Percentiles rank a stretch among this genome's conserved stretches.
phyloP scores from a whole-genome alignment of 2,797 vertebrate species.

The Echiichthys vipera region DNA sequence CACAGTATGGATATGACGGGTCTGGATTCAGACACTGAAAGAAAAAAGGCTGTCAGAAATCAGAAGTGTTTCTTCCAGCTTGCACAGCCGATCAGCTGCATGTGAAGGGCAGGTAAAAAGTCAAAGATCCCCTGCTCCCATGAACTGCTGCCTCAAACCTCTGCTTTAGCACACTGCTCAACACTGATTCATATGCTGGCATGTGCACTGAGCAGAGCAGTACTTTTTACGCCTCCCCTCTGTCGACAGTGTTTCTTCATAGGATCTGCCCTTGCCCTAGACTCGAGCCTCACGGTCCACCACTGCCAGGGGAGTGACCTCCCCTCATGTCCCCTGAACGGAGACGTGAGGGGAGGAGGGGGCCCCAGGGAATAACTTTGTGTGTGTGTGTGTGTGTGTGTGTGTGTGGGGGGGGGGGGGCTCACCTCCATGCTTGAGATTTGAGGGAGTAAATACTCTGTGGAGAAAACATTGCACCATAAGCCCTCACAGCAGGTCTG shows the following conservation, averaged over 20 bases:
- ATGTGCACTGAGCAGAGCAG: conserved; percentile 61
- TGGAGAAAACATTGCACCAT: conserved; percentile 48
- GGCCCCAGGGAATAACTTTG: conserved; percentile 20
- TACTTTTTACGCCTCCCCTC: conserved; percentile 76
- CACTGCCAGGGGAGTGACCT: conserved; percentile 53
- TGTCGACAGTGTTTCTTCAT: conserved; percentile 71
- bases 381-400: no score
- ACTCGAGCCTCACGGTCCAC: conserved; percentile 59
- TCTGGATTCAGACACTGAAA: conserved; percentile 20
- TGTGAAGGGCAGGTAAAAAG: conserved; percentile 38
- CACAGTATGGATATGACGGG: conserved; percentile 2
- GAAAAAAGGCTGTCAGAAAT: conserved; percentile 16
- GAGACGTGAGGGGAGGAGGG: conserved; percentile 41
- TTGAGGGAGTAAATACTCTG: conserved; percentile 28
- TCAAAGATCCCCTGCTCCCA: conserved; percentile 47
- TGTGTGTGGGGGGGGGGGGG: neutral
- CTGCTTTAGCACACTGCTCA: conserved; percentile 36
- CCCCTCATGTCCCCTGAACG: conserved; percentile 46
- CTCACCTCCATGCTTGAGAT: conserved; percentile 33
- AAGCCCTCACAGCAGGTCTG: conserved; percentile 27
- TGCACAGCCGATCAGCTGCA: conserved; percentile 31
- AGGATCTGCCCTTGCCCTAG: conserved; percentile 62
- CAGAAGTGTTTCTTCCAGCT: conserved; percentile 29
- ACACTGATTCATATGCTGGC: conserved; percentile 66
- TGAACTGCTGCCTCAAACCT: conserved; percentile 51